phyloP scores from a whole-genome alignment of 2,888 invertebrate species.

The Euclidia mi region DNA sequence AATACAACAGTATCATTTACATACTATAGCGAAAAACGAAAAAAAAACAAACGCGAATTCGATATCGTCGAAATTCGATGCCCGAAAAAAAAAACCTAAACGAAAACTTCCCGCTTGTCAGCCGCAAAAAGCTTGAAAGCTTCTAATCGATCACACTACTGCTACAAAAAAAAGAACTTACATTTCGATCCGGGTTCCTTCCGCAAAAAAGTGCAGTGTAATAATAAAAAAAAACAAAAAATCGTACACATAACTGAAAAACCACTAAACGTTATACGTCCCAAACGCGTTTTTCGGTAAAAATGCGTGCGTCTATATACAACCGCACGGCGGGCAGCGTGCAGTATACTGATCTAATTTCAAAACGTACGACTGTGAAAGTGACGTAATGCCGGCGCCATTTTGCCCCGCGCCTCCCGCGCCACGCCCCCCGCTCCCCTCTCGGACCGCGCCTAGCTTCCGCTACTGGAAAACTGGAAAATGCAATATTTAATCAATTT shows the following conservation, averaged over 20 bases:
- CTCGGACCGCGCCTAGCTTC: constrained; percentile 75
- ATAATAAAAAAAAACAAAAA: constrained; percentile 62
- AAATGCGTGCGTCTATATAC: constrained; percentile 44
- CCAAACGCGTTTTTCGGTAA: constrained; percentile 56
- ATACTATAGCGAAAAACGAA: constrained; percentile 39
- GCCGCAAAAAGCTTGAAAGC: constrained; percentile 70
- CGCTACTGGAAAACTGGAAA: constrained; percentile 66
- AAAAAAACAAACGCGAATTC: constrained; percentile 46
- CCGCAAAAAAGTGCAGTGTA: constrained; percentile 55
- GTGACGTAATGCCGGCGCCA: constrained; percentile 87
- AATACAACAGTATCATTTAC: constrained; percentile 46
- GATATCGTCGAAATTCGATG: constrained; percentile 61
- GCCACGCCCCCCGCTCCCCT: constrained; percentile 63
- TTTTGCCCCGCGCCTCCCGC: constrained; percentile 72
- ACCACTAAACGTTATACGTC: constrained; percentile 65
- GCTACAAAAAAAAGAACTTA: constrained; percentile 69
- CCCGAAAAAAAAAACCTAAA: constrained; percentile 55
- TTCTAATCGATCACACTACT: constrained; percentile 66
- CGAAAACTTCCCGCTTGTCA: constrained; percentile 62
- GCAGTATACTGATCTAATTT: constrained; percentile 87
- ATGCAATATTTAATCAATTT: constrained; percentile 87
- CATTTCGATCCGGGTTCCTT: constrained; percentile 61
- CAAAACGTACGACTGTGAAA: constrained; percentile 83
- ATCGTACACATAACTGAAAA: constrained; percentile 66
- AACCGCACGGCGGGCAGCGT: constrained; percentile 68